Base-by-base conservation (phyloP, 2,113 vertebrate species). In the Embiotoca jacksoni region DNA sequence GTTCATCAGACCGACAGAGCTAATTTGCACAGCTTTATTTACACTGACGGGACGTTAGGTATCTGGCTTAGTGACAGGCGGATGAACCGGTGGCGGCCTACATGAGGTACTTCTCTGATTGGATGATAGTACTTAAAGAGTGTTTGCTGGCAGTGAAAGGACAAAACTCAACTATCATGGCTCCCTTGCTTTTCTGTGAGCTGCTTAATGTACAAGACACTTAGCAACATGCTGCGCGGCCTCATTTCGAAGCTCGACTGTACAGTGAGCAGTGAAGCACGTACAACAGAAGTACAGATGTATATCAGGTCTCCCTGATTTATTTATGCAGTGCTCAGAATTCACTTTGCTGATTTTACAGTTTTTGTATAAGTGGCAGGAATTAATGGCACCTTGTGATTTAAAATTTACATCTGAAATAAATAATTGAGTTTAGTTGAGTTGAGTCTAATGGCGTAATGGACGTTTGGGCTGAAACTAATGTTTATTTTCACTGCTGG, bases 121-220 rank as follows among this genome's bases (percentile, higher is more conserved):
- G 84, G 84, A 87, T 89, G 85, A 87, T 31, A 31, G 57, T 72
- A 67, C 39, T 90, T 84, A 87, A 23, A 76, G 44, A 84, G 50
- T 54, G 67, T 81, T 84, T 79, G 57, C 77, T 78, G 80, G 65
- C 62, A 81, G 80, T 7, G 30, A 65, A 72, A 44, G 54, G 55
- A 36, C 75, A 71, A 41, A 82, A 79, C 50, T 76, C 54, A 52
- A 58, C 75, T 82, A 63, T 85, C 80, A 62, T 55, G n/a, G 53
- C 32, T 50, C n/a, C 31, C 39, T 72, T 70, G 62, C n/a, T 67
- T 83, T 76, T 82, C 79, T 72, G 33, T 72, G 82, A 91, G 84
- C 82, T 35, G 83, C 79, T 90, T 77, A 87, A 23, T 35, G 72
- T 66, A 63, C 50, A 75, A 78, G 78, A 74, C 66, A 80, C 78